Base-by-base conservation (phyloP, 2,113 vertebrate genomes). In the Sminthopsis crassicaudata region DNA sequence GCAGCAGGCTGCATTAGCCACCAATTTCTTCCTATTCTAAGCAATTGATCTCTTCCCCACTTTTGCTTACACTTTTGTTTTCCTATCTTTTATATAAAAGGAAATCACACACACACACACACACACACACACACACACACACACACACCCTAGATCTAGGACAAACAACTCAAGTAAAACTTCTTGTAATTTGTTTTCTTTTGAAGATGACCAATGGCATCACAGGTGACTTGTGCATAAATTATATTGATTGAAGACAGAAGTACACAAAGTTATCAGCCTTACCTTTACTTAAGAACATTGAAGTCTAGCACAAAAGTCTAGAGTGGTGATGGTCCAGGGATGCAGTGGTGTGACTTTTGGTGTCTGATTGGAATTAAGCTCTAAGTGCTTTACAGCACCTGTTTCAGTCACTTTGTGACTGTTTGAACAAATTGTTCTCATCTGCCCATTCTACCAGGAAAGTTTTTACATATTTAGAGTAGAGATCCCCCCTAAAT, bases 1-100 rank as follows among this genome's bases (percentile, higher is more conserved):
- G 67, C n/a, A 42, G 19, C 60, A 36, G 30, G 60, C 30, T n/a
- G 60, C 5, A 84, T 84, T 23, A 84, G 6, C 19, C 19, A 8
- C 36, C n/a, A 42, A 19, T 30, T 84, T 84, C 67, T 84, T 84
- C 19, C 36, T 84, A 42, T 42, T 48, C 46, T 46, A 16, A 93
- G 55, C 11, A 25, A 76, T 16, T n/a, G 3, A 30, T 89, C 76
- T 96, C 76, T 3, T n/a, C 30, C 10, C 92, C 84, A 67, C 36
- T 26, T 26, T 90, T 93, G 76, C 46, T 46, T 24, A 0, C 46
- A 89, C 91, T 88, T 95, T 92, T 84, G 46, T 57, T 95, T 55
- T 95, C 94, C 50, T 51, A 25, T 48, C 55, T 67, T 67, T 84
- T 42, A 84, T 84, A 42, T 42, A 22, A n/a, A 76, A 76, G 60